These are phyloP conservation scores for Bucco capensis DNA, from an alignment of 2,113 vertebrate species.

Conservation along the genomic window DNA sequence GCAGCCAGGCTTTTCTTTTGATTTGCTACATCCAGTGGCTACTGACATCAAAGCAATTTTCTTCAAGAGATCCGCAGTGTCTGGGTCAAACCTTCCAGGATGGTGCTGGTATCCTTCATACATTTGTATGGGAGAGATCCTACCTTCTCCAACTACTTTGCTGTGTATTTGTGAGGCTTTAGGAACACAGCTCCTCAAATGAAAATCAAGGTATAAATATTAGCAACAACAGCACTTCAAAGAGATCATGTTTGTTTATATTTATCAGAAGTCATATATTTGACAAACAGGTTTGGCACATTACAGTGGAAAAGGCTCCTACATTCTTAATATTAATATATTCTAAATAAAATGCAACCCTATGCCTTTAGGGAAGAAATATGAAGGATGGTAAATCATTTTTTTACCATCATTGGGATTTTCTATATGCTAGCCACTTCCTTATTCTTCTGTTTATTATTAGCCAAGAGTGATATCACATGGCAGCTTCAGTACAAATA, in stretches of 20 bases:
- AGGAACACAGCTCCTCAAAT: not conserved
- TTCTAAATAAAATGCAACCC: not conserved
- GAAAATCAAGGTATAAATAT: not conserved
- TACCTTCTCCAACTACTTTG: not conserved
- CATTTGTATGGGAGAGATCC: not conserved
- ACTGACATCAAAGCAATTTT: not conserved
- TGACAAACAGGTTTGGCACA: not conserved
- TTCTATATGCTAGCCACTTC: not conserved
- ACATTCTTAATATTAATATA: not conserved
- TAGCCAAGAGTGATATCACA: not conserved
- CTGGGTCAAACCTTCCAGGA: not conserved
- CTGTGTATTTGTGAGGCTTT: not conserved
- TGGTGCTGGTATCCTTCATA: rapidly evolving
- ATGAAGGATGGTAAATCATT: not conserved
- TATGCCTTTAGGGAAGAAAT: not conserved
- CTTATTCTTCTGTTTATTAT: not conserved
- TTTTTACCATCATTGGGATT: not conserved
- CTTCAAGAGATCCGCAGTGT: not conserved
- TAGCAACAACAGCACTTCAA: not conserved
- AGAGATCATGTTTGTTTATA: not conserved
- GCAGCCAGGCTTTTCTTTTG: not conserved
- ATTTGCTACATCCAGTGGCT: not conserved
- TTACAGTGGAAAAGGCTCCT: not conserved
- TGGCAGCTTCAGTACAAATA: not conserved
- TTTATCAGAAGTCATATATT: not conserved